Evolutionary conservation across 2,113 vertebrate species (phyloP).

Genomic region (Amphilophus citrinellus): DNA sequence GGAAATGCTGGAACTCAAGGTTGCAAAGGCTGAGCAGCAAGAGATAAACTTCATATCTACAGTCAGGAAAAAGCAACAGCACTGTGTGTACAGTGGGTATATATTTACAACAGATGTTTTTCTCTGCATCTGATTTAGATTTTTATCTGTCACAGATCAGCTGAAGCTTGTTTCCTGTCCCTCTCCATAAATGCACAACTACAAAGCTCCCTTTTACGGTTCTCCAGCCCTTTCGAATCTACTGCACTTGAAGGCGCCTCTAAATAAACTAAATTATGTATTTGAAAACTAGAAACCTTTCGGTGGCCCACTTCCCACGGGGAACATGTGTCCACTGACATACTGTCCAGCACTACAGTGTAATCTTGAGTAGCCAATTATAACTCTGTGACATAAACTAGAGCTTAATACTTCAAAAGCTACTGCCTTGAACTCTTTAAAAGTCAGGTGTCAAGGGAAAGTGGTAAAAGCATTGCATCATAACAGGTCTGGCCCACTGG

Average conservation of each 20-base stretch:
- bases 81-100: not conserved
- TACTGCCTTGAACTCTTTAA: slow-evolving; percentile 55
- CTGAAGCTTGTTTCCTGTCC: not conserved
- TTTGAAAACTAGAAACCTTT: slow-evolving; percentile 21
- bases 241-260: not conserved
- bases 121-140: not conserved
- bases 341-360: slow-evolving; percentile 14
- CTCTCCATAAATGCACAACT: not conserved
- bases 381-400: slow-evolving; percentile 40
- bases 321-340: slow-evolving; percentile 29
- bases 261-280: slow-evolving; percentile 37
- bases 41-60: not conserved
- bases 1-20: not conserved
- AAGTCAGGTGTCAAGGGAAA: slow-evolving; percentile 56
- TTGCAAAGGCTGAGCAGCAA: not conserved
- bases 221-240: not conserved
- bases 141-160: not conserved
- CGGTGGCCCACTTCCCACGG: not conserved
- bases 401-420: slow-evolving; percentile 51
- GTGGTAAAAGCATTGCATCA: slow-evolving; percentile 68
- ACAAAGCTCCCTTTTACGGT: not conserved
- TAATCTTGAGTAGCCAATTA: slow-evolving; percentile 53
- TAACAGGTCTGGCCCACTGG: slow-evolving; percentile 45
- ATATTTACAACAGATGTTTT: not conserved
- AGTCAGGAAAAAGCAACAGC: not conserved